Base-by-base conservation (phyloP, 1,140 invertebrate species). In the Zaprionus lachaisei region DNA sequence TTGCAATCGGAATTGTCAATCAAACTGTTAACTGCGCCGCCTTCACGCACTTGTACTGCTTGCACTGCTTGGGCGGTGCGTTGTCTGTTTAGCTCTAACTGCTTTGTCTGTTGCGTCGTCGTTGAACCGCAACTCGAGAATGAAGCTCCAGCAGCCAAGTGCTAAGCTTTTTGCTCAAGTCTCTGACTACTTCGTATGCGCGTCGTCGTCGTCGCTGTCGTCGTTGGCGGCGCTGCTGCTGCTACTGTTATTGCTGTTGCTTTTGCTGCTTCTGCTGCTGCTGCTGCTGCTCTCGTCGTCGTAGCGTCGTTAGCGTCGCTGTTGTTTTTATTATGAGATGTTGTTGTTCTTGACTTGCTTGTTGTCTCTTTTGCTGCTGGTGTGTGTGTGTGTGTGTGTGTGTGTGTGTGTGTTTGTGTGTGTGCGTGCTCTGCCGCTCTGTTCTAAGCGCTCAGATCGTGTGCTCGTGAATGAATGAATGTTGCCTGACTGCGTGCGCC, bases 61-160 rank as follows among this genome's bases (percentile, higher is more conserved):
- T 73, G 49, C 47, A 77, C 55, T 61, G 69, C 62, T 71, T 72
- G 72, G 28, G 62, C 62, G 24, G 51, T 61, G 49, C 44, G 61
- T 22, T 76, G 7, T 28, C 9, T 49, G 38, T 64, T 51, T 54
- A 12, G 5, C 26, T 44, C 55, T 11, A 31, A 31, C 22, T 55
- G 22, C 34, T 15, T 3, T 61, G 15, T 51, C 34, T 51, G 61
- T 70, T 58, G 82, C 62, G 76, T 64, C 65, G 74, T 63, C 79
- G 81, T 81, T 91, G 81, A 89, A 78, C 72, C 79, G 82, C 86
- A 91, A 90, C 82, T 80, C 69, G 82, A 90, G 85, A 90, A 90
- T 90, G 86, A 90, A 82, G 86, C 86, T 69, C 26, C 71, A 75
- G 70, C 75, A 77, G 86, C 66, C 73, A 79, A 67, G 79, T 91